Percentiles rank a stretch among this genome's conserved stretches.
These are phyloP conservation scores for Oceanites oceanicus DNA, from an alignment of 2,113 vertebrate genomes.

Conservation along the genomic window DNA sequence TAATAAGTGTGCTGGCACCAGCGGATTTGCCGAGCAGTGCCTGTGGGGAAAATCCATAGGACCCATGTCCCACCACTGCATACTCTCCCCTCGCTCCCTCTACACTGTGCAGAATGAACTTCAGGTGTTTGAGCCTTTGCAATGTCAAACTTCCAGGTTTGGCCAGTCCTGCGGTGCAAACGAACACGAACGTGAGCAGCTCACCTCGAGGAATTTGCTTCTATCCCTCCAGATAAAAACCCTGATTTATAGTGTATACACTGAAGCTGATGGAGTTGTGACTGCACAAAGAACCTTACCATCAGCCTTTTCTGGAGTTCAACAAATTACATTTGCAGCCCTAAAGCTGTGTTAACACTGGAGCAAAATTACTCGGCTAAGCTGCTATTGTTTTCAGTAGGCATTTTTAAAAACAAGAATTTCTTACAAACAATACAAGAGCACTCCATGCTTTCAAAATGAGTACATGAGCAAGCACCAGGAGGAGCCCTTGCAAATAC, in stretches of 20 bases:
- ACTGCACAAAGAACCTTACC: neutral
- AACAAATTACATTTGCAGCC: neutral
- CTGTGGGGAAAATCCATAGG: neutral
- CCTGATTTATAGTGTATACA: neutral
- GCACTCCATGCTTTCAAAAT: neutral
- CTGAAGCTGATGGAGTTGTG: neutral
- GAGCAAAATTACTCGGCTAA: neutral
- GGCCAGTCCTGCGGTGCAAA: neutral
- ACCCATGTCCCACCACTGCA: neutral
- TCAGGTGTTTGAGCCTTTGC: neutral
- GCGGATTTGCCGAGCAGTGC: rapidly evolving
- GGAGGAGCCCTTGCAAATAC: neutral
- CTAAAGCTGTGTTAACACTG: neutral
- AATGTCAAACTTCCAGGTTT: neutral
- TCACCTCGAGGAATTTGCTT: neutral
- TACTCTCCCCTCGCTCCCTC: neutral
- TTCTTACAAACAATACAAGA: neutral
- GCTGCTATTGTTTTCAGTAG: neutral
- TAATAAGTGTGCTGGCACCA: neutral
- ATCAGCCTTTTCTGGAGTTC: neutral
- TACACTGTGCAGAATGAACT: neutral
- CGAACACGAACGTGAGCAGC: rapidly evolving
- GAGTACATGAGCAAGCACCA: neutral
- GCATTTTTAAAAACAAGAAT: neutral
- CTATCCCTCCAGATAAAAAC: neutral